Percentiles rank a stretch among this genome's conserved stretches.
These are phyloP conservation scores for Thera obeliscata DNA, from an alignment of 2,888 invertebrate genomes.

Conservation along the genomic window DNA sequence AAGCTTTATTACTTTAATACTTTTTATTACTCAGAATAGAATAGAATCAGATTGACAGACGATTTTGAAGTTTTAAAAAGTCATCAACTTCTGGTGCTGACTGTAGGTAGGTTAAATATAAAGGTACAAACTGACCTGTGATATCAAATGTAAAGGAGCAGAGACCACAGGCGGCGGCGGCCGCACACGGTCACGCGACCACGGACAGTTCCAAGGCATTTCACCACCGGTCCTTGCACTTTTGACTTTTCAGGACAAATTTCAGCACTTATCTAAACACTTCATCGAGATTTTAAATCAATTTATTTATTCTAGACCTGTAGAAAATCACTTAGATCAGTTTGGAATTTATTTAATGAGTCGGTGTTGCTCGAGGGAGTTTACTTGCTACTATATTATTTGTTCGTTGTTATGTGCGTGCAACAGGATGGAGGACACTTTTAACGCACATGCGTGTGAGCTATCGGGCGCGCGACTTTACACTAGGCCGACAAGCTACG, in stretches of 20 bases:
- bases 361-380: slow-evolving; percentile 4
- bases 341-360: neutral
- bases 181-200: slow-evolving; percentile 72
- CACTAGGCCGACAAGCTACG: slow-evolving; percentile 58
- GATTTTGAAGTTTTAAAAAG: no score
- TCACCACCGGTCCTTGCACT: slow-evolving; percentile 53
- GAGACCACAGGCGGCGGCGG: slow-evolving; percentile 65
- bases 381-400: slow-evolving; percentile 19
- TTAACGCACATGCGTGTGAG: slow-evolving; percentile 71
- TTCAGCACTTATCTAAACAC: slow-evolving; percentile 42
- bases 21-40: no score
- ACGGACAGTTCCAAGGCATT: slow-evolving; percentile 80
- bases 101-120: neutral
- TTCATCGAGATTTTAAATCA: slow-evolving; percentile 2
- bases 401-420: slow-evolving; percentile 46
- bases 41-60: no score
- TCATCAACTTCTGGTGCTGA: no score
- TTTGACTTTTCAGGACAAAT: slow-evolving; percentile 54
- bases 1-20: no score
- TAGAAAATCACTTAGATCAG: neutral
- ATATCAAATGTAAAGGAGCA: slow-evolving; percentile 62
- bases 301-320: no score
- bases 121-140: slow-evolving; percentile 62
- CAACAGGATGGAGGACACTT: slow-evolving; percentile 57
- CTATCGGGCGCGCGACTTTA: slow-evolving; percentile 63